Evolutionary conservation across 2,888 invertebrate genomes (phyloP).

Genomic region (Brenthis hecate): DNA sequence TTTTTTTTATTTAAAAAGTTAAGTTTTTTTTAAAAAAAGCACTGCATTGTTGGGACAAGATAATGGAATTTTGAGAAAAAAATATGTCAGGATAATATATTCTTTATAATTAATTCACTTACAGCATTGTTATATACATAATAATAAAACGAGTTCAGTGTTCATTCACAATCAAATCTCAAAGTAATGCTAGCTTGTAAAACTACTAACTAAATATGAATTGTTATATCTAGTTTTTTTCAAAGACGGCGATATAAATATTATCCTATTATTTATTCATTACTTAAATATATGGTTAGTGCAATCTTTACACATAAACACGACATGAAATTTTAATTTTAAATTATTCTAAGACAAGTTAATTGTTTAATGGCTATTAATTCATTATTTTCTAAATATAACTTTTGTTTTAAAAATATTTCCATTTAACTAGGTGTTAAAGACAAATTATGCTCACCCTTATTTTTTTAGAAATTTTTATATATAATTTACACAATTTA

Average conservation of each 20-base stretch:
- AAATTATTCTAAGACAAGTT: neutral
- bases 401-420: too few species aligned
- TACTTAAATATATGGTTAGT: neutral
- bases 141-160: slow-evolving; percentile 9
- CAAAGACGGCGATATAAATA: neutral
- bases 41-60: neutral
- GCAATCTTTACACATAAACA: neutral
- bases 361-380: neutral
- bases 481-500: too few species aligned
- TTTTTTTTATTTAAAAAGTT: neutral
- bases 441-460: too few species aligned
- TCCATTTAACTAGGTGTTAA: too few species aligned
- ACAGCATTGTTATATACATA: slow-evolving; percentile 27
- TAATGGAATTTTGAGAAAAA: neutral
- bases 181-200: slow-evolving; percentile 5
- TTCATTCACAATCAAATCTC: slow-evolving; percentile 3
- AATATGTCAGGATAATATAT: slow-evolving; percentile 29
- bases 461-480: too few species aligned
- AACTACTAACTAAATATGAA: slow-evolving; percentile 1
- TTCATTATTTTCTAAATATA: too few species aligned
- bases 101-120: slow-evolving; percentile 11
- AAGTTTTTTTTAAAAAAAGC: neutral
- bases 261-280: slow-evolving; percentile 5
- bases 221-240: neutral
- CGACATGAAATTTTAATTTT: neutral